Evolutionary conservation across 2,113 vertebrate genomes (phyloP).

Genomic region (Phrynosoma platyrhinos): DNA sequence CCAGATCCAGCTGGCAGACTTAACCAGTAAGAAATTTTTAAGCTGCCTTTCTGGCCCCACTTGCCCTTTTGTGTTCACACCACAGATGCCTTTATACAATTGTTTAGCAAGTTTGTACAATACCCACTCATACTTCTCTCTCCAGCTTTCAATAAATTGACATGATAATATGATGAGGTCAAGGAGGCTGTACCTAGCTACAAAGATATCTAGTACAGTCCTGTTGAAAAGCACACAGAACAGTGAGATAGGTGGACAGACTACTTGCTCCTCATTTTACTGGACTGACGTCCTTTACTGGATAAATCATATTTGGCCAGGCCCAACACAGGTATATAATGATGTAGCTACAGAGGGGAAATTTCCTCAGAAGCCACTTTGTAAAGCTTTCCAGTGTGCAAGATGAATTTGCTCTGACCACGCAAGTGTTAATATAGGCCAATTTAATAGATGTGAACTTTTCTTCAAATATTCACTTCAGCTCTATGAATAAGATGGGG

Average conservation of each 20-base stretch:
- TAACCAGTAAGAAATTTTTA: neutral
- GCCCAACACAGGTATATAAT: neutral
- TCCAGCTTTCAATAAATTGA: neutral
- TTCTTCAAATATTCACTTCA: neutral
- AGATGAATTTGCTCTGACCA: slow-evolving; percentile 7
- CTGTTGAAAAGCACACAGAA: neutral
- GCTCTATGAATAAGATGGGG: neutral
- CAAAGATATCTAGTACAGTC: neutral
- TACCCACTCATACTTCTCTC: neutral
- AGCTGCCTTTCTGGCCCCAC: neutral
- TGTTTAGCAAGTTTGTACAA: neutral
- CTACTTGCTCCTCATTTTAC: neutral
- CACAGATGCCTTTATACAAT: neutral
- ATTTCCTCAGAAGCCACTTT: neutral
- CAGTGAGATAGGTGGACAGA: neutral
- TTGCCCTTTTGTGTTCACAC: neutral
- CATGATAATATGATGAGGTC: too few species aligned
- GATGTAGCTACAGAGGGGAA: neutral
- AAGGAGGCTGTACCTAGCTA: neutral
- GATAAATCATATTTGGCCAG: neutral
- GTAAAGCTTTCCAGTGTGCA: neutral
- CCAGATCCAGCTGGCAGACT: neutral
- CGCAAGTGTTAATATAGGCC: neutral
- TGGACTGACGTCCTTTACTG: neutral
- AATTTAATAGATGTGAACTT: slow-evolving; percentile 27